Evolutionary conservation across 2,888 invertebrate species (phyloP), one percentile per base, ranked within the genome.

Genomic region (Zygogramma bicolorata): DNA sequence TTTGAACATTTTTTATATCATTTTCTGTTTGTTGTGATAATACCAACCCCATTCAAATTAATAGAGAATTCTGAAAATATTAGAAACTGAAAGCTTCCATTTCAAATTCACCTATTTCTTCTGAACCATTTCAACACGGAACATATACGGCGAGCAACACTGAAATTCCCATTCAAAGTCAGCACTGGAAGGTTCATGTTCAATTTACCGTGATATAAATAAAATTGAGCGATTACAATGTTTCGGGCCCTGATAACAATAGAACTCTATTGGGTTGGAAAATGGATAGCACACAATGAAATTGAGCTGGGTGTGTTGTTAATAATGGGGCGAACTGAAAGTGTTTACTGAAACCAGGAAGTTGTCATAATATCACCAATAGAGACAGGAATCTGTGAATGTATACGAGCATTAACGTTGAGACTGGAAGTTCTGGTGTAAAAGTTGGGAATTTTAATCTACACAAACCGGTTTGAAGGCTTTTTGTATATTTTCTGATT

Each of bases 141-240:
- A 53, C 27, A 6, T 6, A 53, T 25, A 53, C 27, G n/a, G 13
- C 25, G n/a, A 53, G n/a, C n/a, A 53, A 53, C 27, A 27, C 25
- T n/a, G 1, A 53, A 10, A 25, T 25, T 53, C n/a, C n/a, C 22
- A 25, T 25, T 8, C 53, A 25, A 13, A 53, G 22, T 49, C 25
- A 1, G n/a, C 49, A 49, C 20, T 22, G 27, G 27, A 53, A 53
- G n/a, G n/a, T 53, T 53, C 1, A 53, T n/a, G n/a, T 53, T 53
- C 53, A 15, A 5, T 25, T 53, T 53, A 25, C 22, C 25, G 53
- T 22, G 13, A 27, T 25, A 25, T 53, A 53, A 53, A 53, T 53
- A 53, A 53, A 53, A 53, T 53, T 27, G 27, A 53, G 53, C 53
- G n/a, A 53, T 53, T 53, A 53, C 25, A 53, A 25, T 53, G 27